These are phyloP conservation scores for Philereme transversata DNA, from an alignment of 2,888 invertebrate genomes.

Conservation along the genomic window DNA sequence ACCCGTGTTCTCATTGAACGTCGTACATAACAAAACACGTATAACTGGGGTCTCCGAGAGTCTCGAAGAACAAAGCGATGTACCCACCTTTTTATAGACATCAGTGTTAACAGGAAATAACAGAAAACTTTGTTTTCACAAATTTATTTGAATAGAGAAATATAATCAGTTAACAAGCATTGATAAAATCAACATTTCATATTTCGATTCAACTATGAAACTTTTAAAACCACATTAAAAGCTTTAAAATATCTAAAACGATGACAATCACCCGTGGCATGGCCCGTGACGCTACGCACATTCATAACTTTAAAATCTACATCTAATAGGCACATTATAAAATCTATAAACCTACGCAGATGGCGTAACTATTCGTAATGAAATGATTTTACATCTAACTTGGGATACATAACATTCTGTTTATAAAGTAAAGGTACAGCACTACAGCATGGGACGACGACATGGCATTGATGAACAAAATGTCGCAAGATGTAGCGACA, in stretches of 20 bases:
- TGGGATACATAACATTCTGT: too few relatives aligned
- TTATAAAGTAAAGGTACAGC: too few relatives aligned
- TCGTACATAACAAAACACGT: too few relatives aligned
- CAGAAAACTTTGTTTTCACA: constrained; percentile 14
- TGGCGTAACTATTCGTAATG: constrained; percentile 45
- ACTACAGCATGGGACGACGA: too few relatives aligned
- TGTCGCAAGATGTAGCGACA: too few relatives aligned
- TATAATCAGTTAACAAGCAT: constrained; percentile 63
- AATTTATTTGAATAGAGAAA: constrained; percentile 53
- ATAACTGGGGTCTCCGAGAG: too few relatives aligned
- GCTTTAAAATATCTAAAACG: constrained; percentile 44
- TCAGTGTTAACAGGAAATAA: background rate
- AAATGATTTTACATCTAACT: constrained; percentile 2
- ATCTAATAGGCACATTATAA: constrained; percentile 59
- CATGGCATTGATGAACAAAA: too few relatives aligned
- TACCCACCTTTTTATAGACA: too few relatives aligned
- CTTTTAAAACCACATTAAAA: constrained; percentile 46
- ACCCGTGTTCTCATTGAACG: too few relatives aligned
- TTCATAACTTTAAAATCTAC: constrained; percentile 63
- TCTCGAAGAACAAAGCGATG: too few relatives aligned
- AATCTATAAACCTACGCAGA: constrained; percentile 63
- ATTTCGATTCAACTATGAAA: constrained; percentile 34
- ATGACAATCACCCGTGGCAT: constrained; percentile 19
- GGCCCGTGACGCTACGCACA: constrained; percentile 42
- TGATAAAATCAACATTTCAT: constrained; percentile 66